Evolutionary conservation across 2,888 invertebrate species (phyloP), one percentile per base, ranked within the genome.

Genomic region (Euclidia mi): DNA sequence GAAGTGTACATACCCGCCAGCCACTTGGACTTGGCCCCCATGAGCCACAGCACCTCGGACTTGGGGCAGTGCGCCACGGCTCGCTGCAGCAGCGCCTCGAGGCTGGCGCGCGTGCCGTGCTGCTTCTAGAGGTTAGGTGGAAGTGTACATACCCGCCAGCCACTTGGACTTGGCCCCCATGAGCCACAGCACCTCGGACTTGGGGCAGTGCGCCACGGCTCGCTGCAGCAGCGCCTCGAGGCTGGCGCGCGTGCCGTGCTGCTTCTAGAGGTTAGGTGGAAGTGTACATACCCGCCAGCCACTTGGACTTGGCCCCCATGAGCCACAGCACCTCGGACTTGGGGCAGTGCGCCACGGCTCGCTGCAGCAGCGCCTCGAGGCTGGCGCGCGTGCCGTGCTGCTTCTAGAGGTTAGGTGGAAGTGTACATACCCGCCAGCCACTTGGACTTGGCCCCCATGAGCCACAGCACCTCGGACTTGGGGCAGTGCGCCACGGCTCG

Each of bases 81-180:
- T 75, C 98, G 95, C 85, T 99, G 98, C 45, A 99, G 91, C 18
- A 99, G 87, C 0, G 97, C 95, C 85, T 99, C 99, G 71, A 99
- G 92, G 7, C 98, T 98, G 71, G 99, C 98, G 20, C 99, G 92
- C 0, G 98, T 97, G 1, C 99, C 99, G 85, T 99, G 98, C 73
- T 97, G 98, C 84, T 99, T 99, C 91, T 99, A 99, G 81, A 99
- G 97, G 87, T 98, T n/a, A n/a, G n/a, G n/a, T n/a, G n/a, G n/a
- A 25, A 25, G 20, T 25, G 20, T 25, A 25, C 20, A 25, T 25
- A 93, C 98, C 98, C 11, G 99, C 98, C 78, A 99, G 88, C 99
- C 99, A 99, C 86, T 99, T 99, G 0, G 99, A 99, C 91, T 99
- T 99, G 11, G 99, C 99, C 1, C 99, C 99, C 99, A 99, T 99